A percentile compares a stretch with the other conserved stretches of the same genome.
These are phyloP conservation scores for Megalopta genalis DNA, from an alignment of 1,140 invertebrate genomes.

Conservation along the genomic window DNA sequence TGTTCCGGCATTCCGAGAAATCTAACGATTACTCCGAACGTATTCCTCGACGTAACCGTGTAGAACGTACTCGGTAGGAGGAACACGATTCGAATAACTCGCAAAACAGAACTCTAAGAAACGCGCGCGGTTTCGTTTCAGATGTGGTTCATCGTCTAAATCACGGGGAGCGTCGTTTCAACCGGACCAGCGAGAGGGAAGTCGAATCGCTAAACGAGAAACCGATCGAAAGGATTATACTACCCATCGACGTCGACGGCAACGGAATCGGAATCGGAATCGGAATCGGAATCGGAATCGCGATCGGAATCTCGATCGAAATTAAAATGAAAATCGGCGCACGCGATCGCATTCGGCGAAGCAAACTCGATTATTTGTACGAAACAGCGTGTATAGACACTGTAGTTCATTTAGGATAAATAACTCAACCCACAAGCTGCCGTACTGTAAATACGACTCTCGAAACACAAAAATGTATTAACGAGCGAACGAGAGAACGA, in stretches of 20 bases:
- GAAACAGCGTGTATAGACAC: not conserved
- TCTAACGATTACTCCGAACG: too few species aligned
- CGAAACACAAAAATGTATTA: not conserved
- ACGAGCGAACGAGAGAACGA: not conserved
- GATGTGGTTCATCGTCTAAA: conserved; percentile 73
- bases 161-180: not conserved
- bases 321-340: not conserved
- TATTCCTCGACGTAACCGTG: too few species aligned
- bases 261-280: not conserved
- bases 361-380: not conserved
- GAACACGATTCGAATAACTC: not conserved
- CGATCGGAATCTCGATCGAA: too few species aligned
- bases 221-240: not conserved
- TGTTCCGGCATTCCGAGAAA: too few species aligned
- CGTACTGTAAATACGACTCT: not conserved
- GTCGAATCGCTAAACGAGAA: not conserved
- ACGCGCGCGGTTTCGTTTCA: conserved; percentile 36
- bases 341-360: not conserved
- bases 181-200: too few species aligned
- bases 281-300: too few species aligned
- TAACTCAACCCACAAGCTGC: not conserved
- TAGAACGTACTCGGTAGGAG: not conserved
- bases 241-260: too few species aligned
- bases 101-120: not conserved
- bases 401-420: not conserved